Evolutionary conservation across 2,888 invertebrate genomes (phyloP), one percentile per base, ranked within the genome.

Genomic region (Asteroscopus sphinx): DNA sequence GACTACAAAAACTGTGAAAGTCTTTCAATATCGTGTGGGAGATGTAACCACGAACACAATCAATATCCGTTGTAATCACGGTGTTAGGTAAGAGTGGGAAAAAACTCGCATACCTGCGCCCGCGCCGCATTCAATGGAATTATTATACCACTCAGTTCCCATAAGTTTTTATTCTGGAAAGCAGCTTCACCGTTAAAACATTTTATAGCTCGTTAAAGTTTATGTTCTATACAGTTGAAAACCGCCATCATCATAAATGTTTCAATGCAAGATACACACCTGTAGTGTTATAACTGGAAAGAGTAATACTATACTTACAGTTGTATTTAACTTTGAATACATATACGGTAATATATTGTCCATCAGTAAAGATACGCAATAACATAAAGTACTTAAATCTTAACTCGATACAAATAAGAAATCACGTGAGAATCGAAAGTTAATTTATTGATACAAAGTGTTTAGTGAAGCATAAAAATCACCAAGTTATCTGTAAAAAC

Each of bases 41-140:
- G 81, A 86, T 80, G 81, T 83, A 86, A 83, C 79, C 68, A 75
- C 76, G 68, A 83, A 76, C 74, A 90, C 89, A 92, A 91, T 92
- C 88, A 79, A 91, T 92, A 93, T 92, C 90, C 91, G 90, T 85
- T 89, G 88, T 88, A 85, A 88, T 87, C 79, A 76, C 79, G 76
- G 77, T 76, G 87, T 93, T 91, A 89, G 83, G 86, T 90, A 91
- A 91, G 82, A 88, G 70, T 86, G 86, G 79, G 71, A 86, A 87
- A n/a, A 90, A 85, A 85, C 85, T 81, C 73, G 68, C 81, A 79
- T 82, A 86, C 65, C 57, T 84, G 80, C 60, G 35, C 49, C 35
- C 26, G 52, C 77, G 78, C 74, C 72, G 77, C 79, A 82, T 85
- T 88, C 82, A 86, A 87, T 86, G 70, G 71, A 77, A 61, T 80